Percentiles rank a stretch among this genome's conserved stretches.
Conservation (phyloP, 2,888 invertebrate genomes). For the Alviniconcha strummeri region DNA sequence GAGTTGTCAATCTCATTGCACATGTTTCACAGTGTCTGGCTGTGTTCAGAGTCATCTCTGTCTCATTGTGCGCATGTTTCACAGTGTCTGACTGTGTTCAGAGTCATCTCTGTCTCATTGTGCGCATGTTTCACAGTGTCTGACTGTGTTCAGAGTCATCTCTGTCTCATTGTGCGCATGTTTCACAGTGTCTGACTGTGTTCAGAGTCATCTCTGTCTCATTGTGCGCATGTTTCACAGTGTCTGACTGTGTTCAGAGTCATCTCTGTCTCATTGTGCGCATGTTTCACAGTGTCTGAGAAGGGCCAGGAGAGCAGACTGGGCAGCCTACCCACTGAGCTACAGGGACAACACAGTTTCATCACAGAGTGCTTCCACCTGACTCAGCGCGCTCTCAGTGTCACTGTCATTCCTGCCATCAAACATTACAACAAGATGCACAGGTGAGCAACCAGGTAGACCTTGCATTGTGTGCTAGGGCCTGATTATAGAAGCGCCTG, state of each 20-base stretch:
- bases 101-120: neutral
- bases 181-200: slow-evolving; percentile 29
- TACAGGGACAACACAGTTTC: slow-evolving; percentile 42
- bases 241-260: neutral
- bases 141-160: neutral
- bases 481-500: no score
- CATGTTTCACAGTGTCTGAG: slow-evolving; percentile 28
- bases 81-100: slow-evolving; percentile 29
- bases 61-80: neutral
- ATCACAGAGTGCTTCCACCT: slow-evolving; percentile 48
- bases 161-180: neutral
- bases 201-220: no score
- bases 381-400: slow-evolving; percentile 42
- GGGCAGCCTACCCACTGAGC: slow-evolving; percentile 31
- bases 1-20: no score
- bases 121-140: slow-evolving; percentile 21
- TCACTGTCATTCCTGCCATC: slow-evolving; percentile 41
- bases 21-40: no score
- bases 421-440: slow-evolving; percentile 41
- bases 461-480: no score
- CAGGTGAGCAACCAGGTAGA: slow-evolving; percentile 20
- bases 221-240: slow-evolving; percentile 10
- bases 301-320: slow-evolving; percentile 22
- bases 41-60: no score
- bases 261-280: neutral